Percentiles rank a stretch among this genome's conserved stretches.
Evolutionary conservation across 2,113 vertebrate genomes (phyloP).

Genomic region (Dasyurus viverrinus): DNA sequence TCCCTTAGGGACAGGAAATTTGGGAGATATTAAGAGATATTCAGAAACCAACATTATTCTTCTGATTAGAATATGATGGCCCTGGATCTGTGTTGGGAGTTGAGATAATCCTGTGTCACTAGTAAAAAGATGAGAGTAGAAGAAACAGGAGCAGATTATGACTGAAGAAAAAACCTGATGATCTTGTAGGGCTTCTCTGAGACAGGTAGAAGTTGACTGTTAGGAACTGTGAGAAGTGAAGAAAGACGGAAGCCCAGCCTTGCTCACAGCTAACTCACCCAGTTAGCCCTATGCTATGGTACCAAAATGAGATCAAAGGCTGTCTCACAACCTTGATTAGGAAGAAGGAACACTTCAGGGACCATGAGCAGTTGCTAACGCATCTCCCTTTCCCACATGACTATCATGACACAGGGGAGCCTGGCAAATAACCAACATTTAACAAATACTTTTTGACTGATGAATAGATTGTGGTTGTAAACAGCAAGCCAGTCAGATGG

Average conservation of each 20-base stretch:
- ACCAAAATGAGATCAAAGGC: neutral
- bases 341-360: neutral
- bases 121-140: neutral
- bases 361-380: neutral
- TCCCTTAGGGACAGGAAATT: neutral
- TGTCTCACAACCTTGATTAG: neutral
- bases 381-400: neutral
- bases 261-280: neutral
- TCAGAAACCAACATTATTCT: neutral
- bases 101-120: neutral
- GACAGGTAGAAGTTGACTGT: neutral
- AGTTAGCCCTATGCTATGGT: too few species aligned
- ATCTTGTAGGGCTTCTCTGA: neutral
- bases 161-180: neutral
- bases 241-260: neutral
- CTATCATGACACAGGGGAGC: neutral
- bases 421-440: neutral
- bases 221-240: neutral
- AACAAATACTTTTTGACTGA: neutral
- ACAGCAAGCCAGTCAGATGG: neutral
- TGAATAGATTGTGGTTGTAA: neutral
- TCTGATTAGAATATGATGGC: neutral
- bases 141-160: neutral
- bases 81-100: neutral
- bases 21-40: neutral